These are phyloP conservation scores for Andricus curvator DNA, from an alignment of 2,888 invertebrate genomes.

Conservation along the genomic window DNA sequence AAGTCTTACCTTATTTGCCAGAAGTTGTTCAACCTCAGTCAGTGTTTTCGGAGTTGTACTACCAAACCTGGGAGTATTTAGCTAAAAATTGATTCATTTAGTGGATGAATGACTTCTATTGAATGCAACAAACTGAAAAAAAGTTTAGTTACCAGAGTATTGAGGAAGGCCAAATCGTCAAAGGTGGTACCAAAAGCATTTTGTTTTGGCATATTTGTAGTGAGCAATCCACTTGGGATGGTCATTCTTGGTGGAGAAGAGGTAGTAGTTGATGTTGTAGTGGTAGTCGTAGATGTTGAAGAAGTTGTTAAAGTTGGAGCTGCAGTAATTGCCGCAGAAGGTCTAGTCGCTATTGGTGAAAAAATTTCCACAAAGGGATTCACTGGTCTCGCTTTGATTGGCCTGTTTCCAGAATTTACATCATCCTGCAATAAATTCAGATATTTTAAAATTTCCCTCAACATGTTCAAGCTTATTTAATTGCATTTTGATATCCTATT, in stretches of 20 bases:
- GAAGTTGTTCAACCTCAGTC: constrained; percentile 71
- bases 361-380: constrained; percentile 70
- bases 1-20: constrained; percentile 72
- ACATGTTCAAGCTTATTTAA: background rate
- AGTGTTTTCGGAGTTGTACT: constrained; percentile 69
- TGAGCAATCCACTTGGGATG: constrained; percentile 45
- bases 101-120: too few species aligned
- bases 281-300: constrained; percentile 40
- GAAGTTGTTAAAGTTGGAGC: constrained; percentile 30
- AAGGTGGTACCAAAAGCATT: constrained; percentile 73
- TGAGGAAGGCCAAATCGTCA: constrained; percentile 82
- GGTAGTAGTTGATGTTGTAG: constrained; percentile 49
- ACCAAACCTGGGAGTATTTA: constrained; percentile 64
- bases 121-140: background rate
- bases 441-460: background rate
- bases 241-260: constrained; percentile 43
- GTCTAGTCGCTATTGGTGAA: constrained; percentile 63
- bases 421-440: constrained; percentile 65
- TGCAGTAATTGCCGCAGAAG: constrained; percentile 59
- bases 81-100: constrained; percentile 58
- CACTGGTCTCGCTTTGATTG: constrained; percentile 62
- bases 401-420: constrained; percentile 58
- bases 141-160: constrained; percentile 80
- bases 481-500: background rate
- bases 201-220: constrained; percentile 59